Conservation (phyloP, 2,797 vertebrate genomes). For the Tiaroga cobitis region DNA sequence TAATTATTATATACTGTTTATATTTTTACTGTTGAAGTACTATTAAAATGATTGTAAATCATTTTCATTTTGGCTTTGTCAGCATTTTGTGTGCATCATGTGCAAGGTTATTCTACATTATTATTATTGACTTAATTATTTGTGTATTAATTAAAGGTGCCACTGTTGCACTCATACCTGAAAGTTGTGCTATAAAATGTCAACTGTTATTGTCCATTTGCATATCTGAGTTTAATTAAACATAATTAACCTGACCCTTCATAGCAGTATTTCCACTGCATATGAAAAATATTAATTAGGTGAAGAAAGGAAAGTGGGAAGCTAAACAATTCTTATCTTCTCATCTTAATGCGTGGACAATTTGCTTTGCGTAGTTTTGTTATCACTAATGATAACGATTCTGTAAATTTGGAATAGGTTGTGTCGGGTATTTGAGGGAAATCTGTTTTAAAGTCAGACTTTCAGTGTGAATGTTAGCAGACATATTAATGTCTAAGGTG, state of each 20-base stretch:
- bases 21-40: constrained; percentile 47
- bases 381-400: neutral
- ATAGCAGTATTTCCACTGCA: too few species aligned
- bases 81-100: neutral
- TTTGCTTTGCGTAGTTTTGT: neutral
- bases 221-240: neutral
- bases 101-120: neutral
- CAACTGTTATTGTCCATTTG: neutral
- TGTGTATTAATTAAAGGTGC: neutral
- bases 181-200: neutral
- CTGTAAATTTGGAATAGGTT: neutral
- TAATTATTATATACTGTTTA: constrained; percentile 39
- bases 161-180: neutral
- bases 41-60: constrained; percentile 49
- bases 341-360: neutral
- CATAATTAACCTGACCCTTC: neutral
- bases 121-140: neutral
- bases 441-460: constrained; percentile 20
- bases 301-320: neutral
- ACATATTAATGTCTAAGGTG: constrained; percentile 3
- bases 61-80: neutral
- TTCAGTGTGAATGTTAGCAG: constrained; percentile 35
- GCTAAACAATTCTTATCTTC: neutral
- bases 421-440: neutral
- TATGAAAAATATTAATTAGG: neutral